Evolutionary conservation across 2,797 vertebrate genomes (phyloP).

Genomic region (Ciconia nigra): DNA sequence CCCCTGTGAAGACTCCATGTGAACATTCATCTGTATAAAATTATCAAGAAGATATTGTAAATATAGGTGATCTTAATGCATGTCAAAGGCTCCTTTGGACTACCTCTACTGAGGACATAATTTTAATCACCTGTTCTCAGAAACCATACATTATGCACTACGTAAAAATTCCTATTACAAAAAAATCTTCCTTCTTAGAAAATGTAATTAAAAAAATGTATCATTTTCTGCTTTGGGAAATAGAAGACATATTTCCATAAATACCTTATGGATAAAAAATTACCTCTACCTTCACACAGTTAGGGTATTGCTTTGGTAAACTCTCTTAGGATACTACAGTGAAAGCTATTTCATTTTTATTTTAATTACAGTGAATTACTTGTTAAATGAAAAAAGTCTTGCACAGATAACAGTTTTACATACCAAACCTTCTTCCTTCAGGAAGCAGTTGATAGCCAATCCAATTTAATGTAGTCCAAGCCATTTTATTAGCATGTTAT

Average conservation of each 20-base stretch:
- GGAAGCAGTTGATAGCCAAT: neutral
- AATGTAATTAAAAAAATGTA: constrained; percentile 32
- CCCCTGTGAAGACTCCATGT: neutral
- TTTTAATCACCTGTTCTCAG: neutral
- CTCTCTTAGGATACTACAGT: constrained; percentile 34
- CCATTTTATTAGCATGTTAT: constrained; percentile 35
- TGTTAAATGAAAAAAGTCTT: constrained; percentile 48
- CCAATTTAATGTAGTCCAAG: constrained; percentile 13
- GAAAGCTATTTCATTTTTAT: constrained; percentile 70
- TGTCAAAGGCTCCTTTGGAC: neutral
- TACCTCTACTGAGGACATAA: neutral
- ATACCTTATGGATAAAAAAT: constrained; percentile 59
- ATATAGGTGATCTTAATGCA: neutral
- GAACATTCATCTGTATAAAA: neutral
- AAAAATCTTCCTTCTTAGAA: neutral
- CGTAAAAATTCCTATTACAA: neutral
- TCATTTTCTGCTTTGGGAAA: constrained; percentile 38
- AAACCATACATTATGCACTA: neutral
- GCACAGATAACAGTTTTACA: neutral
- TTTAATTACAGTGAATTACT: constrained; percentile 72
- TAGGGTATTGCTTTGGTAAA: constrained; percentile 53
- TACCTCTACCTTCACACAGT: constrained; percentile 39
- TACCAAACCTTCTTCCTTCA: constrained; percentile 1
- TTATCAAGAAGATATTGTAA: neutral
- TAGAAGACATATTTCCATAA: constrained; percentile 63